Evolutionary conservation across 2,888 invertebrate genomes (phyloP), one percentile per base, ranked within the genome.

Genomic region (Mythimna albipuncta): DNA sequence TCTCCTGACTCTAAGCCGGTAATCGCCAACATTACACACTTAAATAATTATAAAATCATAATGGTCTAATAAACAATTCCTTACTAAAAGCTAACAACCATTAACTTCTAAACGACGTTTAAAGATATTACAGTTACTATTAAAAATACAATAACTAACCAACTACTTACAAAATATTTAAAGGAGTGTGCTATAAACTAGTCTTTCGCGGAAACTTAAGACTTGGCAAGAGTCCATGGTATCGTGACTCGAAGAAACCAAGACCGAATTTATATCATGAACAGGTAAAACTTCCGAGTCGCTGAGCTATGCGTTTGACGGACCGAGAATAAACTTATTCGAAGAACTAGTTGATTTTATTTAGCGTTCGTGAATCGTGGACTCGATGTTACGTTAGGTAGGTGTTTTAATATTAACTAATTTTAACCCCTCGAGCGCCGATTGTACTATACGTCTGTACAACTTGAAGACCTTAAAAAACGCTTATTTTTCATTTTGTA

Each of bases 251-350:
- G 52, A 38, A 54, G 38, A 58, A n/a, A 52, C 47, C 2, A 50
- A 47, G 38, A 32, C 50, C 44, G 19, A 73, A 72, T 77, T 74
- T 74, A 85, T 75, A 52, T 47, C 21, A 59, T 54, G n/a, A 26
- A n/a, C 75, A 81, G 81, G 81, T 85, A 83, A 61, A 75, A 61
- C 77, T 85, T 79, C 84, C 84, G 79, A 81, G 69, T 59, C 19
- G 13, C 41, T 71, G 62, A 77, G 38, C 57, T 67, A 70, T 70
- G 7, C 55, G 35, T 47, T 52, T 61, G 68, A 64, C 41, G 50
- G 50, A 4, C 19, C 63, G 55, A 66, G 65, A 69, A 80, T 73
- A 72, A 72, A 72, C 64, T 61, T 47, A 50, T 76, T 72, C 62
- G 58, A 58, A 41, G 78, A 72, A 26, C 26, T 26, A 82, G 21